These are phyloP conservation scores for Nansenia antarctica DNA, from an alignment of 2,113 vertebrate genomes.

Conservation along the genomic window DNA sequence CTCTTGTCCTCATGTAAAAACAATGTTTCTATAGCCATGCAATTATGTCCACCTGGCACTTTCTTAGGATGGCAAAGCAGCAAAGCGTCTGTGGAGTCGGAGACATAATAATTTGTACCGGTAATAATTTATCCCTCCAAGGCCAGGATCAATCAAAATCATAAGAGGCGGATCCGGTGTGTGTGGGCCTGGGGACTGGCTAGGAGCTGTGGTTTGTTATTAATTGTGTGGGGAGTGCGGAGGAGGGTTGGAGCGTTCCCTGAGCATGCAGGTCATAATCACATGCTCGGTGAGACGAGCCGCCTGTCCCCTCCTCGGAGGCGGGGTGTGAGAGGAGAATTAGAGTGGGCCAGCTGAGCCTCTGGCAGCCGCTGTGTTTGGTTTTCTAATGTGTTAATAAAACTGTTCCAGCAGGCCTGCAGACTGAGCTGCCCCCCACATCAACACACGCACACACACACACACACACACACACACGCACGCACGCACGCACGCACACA, in stretches of 20 bases:
- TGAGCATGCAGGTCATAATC: conserved; percentile 46
- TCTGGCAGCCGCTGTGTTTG: conserved; percentile 2
- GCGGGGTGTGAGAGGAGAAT: conserved; percentile 28
- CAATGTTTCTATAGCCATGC: neutral
- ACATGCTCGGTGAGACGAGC: conserved; percentile 41
- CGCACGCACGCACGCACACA: neutral
- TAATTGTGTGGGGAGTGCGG: conserved; percentile 45
- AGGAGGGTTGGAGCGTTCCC: conserved; percentile 48
- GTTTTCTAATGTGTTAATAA: conserved; percentile 10
- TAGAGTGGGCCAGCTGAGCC: conserved; percentile 42
- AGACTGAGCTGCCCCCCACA: neutral
- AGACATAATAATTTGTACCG: conserved; percentile 25
- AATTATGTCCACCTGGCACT: conserved; percentile 19
- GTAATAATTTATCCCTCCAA: conserved; percentile 33
- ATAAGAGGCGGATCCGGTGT: conserved; percentile 36
- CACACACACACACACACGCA: neutral
- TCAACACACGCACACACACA: too few species aligned
- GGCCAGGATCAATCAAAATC: conserved; percentile 51
- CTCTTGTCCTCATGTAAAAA: too few species aligned
- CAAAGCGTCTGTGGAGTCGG: conserved; percentile 25
- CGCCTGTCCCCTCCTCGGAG: conserved; percentile 19
- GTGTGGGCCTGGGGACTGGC: conserved; percentile 23
- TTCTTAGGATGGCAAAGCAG: conserved; percentile 7
- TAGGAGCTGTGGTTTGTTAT: conserved; percentile 25
- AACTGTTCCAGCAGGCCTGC: neutral